A percentile compares a stretch with the other conserved stretches of the same genome.
Conservation (phyloP, 1,140 invertebrate species). For the Psix sp. region DNA sequence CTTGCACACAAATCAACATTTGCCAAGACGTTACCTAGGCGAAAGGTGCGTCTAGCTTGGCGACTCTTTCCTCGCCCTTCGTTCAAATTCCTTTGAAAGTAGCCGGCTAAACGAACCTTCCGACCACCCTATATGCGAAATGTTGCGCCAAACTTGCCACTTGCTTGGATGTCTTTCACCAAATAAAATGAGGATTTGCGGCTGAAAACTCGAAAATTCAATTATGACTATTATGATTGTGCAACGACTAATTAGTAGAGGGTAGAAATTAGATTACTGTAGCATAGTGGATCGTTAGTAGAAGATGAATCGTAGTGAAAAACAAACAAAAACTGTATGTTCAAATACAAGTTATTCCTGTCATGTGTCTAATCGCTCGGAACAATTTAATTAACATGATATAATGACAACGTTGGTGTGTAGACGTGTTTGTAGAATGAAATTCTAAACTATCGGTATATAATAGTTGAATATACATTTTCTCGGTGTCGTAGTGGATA, state of each 20-base stretch:
- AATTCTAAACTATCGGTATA: conserved; percentile 61
- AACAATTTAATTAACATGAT: conserved; percentile 45
- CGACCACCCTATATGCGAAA: no score
- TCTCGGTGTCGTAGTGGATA: no score
- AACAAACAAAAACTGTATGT: conserved; percentile 4
- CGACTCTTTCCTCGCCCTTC: no score
- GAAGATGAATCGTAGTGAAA: neutral
- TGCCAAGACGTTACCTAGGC: no score
- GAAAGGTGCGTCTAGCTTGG: no score
- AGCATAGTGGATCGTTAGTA: neutral
- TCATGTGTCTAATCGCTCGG: conserved; percentile 62
- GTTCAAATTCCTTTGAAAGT: no score
- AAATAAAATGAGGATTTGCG: conserved; percentile 68
- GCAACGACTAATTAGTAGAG: neutral
- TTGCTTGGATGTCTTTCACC: conserved; percentile 62
- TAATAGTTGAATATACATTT: neutral
- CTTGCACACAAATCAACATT: no score
- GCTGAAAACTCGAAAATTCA: conserved; percentile 60
- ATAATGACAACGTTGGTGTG: no score
- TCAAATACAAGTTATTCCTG: conserved; percentile 24
- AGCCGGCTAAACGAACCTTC: neutral
- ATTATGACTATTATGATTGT: neutral
- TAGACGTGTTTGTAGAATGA: neutral
- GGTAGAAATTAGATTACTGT: no score
- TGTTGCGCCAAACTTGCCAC: conserved; percentile 58